These are phyloP conservation scores for Priapulus caudatus DNA, from an alignment of 2,888 invertebrate genomes.

Conservation along the genomic window DNA sequence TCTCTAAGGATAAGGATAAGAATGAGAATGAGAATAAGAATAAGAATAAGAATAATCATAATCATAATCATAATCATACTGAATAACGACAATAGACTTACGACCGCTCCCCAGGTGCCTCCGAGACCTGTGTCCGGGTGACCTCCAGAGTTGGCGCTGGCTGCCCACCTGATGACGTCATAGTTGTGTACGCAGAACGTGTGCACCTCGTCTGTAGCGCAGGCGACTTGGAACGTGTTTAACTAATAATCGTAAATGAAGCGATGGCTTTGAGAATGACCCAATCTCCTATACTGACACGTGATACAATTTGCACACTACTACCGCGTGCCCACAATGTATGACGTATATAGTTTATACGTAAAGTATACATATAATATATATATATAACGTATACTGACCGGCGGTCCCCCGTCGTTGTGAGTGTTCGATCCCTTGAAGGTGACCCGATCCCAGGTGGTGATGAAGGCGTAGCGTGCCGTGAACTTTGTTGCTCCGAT, in stretches of 20 bases:
- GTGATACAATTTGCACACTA: no score
- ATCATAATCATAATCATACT: no score
- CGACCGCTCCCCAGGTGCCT: background rate
- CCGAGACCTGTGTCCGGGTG: background rate
- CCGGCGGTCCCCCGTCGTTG: background rate
- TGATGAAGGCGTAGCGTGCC: background rate
- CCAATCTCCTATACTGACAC: no score
- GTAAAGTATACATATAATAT: no score
- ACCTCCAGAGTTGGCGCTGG: conserved; percentile 49
- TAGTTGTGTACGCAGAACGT: conserved; percentile 95
- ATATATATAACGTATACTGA: background rate
- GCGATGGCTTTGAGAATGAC: no score
- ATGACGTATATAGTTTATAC: no score
- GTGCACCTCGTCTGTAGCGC: conserved; percentile 83
- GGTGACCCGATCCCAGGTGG: background rate
- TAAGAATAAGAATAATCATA: no score
- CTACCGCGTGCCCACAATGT: no score
- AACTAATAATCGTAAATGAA: no score
- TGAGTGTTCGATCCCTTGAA: background rate
- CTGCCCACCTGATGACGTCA: conserved; percentile 73
- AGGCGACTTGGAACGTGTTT: conserved; percentile 86
- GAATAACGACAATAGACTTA: no score
- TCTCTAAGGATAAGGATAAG: no score
- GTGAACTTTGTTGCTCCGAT: background rate
- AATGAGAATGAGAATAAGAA: no score